phyloP scores from a whole-genome alignment of 2,888 invertebrate species.

The Stenotaenia linearis region DNA sequence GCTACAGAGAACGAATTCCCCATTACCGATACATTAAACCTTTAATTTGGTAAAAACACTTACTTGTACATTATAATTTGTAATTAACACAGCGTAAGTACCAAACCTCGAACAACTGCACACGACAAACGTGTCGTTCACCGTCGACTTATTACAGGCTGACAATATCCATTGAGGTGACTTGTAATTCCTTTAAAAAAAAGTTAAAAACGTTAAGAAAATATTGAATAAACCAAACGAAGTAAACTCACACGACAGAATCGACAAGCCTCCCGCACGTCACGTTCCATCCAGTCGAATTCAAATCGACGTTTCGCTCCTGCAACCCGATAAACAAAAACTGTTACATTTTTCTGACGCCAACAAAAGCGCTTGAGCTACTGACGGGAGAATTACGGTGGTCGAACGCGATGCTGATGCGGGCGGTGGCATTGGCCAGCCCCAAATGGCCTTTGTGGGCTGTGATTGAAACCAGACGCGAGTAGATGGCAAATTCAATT shows the following conservation, averaged over 20 bases:
- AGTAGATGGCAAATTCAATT: neutral
- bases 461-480: neutral
- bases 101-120: neutral
- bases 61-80: neutral
- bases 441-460: neutral
- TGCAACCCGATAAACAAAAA: neutral
- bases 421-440: neutral
- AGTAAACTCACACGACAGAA: neutral
- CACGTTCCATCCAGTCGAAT: neutral
- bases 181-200: neutral
- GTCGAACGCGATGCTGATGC: neutral
- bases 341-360: neutral
- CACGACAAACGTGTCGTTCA: neutral
- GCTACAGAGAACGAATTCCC: too few species aligned
- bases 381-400: neutral
- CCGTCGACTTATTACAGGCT: neutral
- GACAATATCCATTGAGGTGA: neutral
- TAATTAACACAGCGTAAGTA: neutral
- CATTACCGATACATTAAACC: too few species aligned
- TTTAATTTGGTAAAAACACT: neutral
- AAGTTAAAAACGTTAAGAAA: neutral
- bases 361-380: neutral
- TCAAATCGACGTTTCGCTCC: neutral
- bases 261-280: neutral
- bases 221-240: neutral